Conservation (phyloP, 2,797 vertebrate species). For the Falco peregrinus region DNA sequence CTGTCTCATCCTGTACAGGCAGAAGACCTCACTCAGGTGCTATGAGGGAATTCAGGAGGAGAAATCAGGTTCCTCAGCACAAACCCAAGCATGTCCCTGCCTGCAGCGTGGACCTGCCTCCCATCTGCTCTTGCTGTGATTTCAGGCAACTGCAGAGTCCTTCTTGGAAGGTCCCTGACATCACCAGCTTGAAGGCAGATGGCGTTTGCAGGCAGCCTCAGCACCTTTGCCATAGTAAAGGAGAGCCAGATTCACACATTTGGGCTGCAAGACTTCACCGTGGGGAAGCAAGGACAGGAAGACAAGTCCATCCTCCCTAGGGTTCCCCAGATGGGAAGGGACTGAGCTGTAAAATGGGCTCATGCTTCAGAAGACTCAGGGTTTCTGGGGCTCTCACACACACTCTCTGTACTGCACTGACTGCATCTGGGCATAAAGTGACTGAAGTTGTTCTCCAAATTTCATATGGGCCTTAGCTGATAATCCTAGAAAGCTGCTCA, state of each 20-base stretch:
- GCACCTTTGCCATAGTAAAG: neutral
- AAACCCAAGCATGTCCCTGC: neutral
- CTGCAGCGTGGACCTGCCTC: neutral
- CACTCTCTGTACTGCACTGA: neutral
- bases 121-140: slow-evolving; percentile 41
- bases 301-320: neutral
- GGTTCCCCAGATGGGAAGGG: neutral
- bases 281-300: neutral
- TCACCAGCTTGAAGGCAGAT: slow-evolving; percentile 45
- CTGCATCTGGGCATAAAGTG: neutral
- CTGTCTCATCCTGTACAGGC: neutral
- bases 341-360: neutral
- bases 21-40: neutral
- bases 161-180: slow-evolving; percentile 35
- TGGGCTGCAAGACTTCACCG: neutral
- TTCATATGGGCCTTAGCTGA: neutral
- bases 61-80: neutral
- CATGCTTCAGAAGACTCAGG: neutral
- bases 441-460: neutral
- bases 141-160: neutral
- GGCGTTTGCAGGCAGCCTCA: slow-evolving; percentile 11
- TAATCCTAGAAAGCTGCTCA: neutral
- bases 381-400: neutral
- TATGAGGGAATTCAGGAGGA: neutral
- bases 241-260: neutral